Evolutionary conservation across 2,888 invertebrate species (phyloP).

Genomic region (Aproaerema taeniolella): DNA sequence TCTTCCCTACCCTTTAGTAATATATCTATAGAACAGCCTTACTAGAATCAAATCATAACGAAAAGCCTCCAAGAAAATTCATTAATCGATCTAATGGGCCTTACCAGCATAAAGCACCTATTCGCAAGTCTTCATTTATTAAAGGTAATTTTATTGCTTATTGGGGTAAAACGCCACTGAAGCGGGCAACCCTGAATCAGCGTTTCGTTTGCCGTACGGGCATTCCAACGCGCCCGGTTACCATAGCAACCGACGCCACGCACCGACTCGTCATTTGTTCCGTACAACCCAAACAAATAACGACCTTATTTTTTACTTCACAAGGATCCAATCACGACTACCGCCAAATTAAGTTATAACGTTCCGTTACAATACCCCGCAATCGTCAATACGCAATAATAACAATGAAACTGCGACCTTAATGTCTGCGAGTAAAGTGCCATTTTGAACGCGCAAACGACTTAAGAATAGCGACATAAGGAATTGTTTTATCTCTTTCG

Average conservation of each 20-base stretch:
- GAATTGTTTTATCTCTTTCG: constrained; percentile 75
- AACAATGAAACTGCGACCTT: constrained; percentile 73
- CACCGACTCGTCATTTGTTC: constrained; percentile 42
- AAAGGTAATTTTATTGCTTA: constrained; percentile 35
- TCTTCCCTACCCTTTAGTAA: too few relatives aligned
- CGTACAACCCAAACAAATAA: constrained; percentile 46
- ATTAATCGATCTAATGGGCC: constrained; percentile 10
- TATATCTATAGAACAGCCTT: too few relatives aligned
- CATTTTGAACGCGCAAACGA: constrained; percentile 61
- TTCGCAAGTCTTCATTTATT: constrained; percentile 10
- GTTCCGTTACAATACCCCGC: constrained; percentile 61
- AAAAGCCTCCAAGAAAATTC: constrained; percentile 8
- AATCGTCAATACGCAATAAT: constrained; percentile 63
- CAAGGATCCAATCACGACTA: constrained; percentile 51
- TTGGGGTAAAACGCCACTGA: constrained; percentile 56
- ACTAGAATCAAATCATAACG: constrained; percentile 10
- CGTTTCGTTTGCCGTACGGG: constrained; percentile 36
- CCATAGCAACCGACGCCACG: constrained; percentile 74
- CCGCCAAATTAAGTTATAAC: constrained; percentile 69
- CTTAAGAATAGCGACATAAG: constrained; percentile 75
- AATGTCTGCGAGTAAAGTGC: constrained; percentile 62
- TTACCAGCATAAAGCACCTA: constrained; percentile 9
- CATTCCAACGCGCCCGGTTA: constrained; percentile 73
- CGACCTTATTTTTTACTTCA: constrained; percentile 48
- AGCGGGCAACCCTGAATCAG: constrained; percentile 51